These are phyloP conservation scores for Eufriesea mexicana DNA, from an alignment of 1,140 invertebrate genomes.

Conservation along the genomic window DNA sequence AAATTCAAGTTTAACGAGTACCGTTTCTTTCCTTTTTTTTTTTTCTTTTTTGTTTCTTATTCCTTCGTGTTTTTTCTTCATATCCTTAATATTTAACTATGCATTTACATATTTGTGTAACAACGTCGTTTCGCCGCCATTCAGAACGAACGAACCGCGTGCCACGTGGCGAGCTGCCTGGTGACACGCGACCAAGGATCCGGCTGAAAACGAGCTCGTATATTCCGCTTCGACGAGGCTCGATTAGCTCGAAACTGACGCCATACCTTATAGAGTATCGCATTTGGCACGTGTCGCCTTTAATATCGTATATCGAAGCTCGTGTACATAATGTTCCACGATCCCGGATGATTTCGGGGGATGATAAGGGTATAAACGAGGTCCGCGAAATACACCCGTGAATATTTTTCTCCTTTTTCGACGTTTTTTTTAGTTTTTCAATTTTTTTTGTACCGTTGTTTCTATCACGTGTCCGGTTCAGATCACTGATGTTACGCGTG, in stretches of 20 bases:
- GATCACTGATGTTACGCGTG: background rate
- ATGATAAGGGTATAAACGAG: background rate
- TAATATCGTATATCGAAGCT: background rate
- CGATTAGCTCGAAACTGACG: background rate
- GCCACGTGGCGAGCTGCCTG: background rate
- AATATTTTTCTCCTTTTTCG: background rate
- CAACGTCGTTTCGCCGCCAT: no score
- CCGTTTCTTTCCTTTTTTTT: background rate
- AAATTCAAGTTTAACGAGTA: background rate
- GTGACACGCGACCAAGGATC: background rate
- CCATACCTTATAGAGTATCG: background rate
- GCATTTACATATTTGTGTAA: conserved; percentile 28
- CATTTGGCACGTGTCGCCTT: conserved; percentile 2
- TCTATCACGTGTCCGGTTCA: background rate
- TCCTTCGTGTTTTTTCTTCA: background rate
- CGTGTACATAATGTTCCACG: background rate
- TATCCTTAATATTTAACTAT: background rate
- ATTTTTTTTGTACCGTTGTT: background rate
- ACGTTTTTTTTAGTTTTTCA: background rate
- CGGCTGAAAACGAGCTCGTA: background rate
- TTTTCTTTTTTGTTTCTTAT: no score
- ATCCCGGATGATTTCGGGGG: background rate
- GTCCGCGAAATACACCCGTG: background rate
- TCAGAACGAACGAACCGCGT: background rate
- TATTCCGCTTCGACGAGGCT: background rate